Percentiles rank a stretch among this genome's conserved stretches.
Conservation (phyloP, 1,140 invertebrate genomes). For the Calephelis nemesis region DNA sequence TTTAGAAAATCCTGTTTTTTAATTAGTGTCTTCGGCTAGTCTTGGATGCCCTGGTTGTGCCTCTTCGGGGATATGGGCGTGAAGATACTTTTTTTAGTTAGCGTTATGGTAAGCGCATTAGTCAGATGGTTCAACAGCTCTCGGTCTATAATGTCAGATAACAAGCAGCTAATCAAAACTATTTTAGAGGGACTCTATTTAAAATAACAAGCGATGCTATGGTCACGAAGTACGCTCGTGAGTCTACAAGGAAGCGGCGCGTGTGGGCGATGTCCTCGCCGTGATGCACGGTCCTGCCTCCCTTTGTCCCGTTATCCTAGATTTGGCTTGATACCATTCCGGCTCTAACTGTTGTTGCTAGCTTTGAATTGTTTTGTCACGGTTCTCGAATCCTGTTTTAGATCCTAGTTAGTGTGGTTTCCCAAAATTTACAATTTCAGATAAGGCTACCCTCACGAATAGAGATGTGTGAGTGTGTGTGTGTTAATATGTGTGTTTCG, state of each 20-base stretch:
- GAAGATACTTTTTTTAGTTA: too few relatives aligned
- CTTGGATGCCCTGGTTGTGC: too few relatives aligned
- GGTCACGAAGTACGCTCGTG: background rate
- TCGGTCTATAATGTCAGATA: too few relatives aligned
- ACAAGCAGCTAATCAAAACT: background rate
- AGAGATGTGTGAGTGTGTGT: too few relatives aligned
- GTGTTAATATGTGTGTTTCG: too few relatives aligned
- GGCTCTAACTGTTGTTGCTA: slow-evolving; percentile 1
- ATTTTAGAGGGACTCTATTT: background rate
- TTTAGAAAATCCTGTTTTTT: too few relatives aligned
- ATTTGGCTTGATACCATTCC: background rate
- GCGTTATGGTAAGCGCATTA: too few relatives aligned
- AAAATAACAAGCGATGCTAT: background rate
- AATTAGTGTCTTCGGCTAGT: too few relatives aligned
- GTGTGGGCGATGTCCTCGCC: slow-evolving; percentile 8
- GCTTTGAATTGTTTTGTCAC: slow-evolving; percentile 3
- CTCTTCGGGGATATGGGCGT: too few relatives aligned
- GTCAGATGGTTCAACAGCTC: too few relatives aligned
- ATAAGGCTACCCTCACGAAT: too few relatives aligned
- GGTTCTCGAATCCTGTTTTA: background rate
- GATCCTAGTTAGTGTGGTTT: background rate
- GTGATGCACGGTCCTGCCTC: slow-evolving; percentile 1
- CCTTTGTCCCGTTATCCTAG: slow-evolving; percentile 6
- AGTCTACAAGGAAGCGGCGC: background rate
- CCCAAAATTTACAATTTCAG: too few relatives aligned